These are phyloP conservation scores for Upupa epops DNA, from an alignment of 2,113 vertebrate species.

Conservation along the genomic window DNA sequence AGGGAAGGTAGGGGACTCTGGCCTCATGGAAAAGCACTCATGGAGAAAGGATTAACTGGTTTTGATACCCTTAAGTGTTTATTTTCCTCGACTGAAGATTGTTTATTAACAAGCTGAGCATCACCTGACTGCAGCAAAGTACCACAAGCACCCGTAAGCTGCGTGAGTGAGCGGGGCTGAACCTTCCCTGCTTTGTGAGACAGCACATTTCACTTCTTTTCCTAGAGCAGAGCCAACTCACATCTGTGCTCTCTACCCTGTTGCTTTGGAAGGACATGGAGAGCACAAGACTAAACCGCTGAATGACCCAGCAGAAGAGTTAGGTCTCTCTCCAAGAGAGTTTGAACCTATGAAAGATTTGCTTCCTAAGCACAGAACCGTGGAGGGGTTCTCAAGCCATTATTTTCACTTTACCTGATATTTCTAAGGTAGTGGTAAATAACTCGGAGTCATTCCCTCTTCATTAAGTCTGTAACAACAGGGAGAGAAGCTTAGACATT, in stretches of 20 bases:
- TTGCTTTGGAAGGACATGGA: background rate
- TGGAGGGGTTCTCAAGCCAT: background rate
- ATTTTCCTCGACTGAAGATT: background rate
- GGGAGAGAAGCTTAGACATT: conserved; percentile 17
- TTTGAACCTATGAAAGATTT: background rate
- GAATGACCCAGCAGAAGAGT: background rate
- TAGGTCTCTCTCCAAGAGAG: background rate
- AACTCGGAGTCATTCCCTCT: conserved; percentile 4
- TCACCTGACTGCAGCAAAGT: background rate
- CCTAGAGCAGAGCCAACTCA: background rate
- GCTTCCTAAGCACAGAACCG: background rate
- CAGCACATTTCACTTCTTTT: background rate
- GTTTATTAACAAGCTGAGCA: background rate
- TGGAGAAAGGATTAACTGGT: background rate
- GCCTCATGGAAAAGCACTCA: background rate
- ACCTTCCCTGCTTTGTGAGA: background rate
- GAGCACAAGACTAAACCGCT: background rate
- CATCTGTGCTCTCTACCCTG: background rate
- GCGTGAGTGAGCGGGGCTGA: background rate
- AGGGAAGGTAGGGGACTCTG: background rate
- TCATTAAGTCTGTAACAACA: conserved; percentile 12
- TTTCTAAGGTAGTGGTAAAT: conserved; percentile 11
- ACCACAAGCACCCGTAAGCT: background rate
- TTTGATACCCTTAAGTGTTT: background rate
- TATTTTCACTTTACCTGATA: conserved; percentile 8